Evolutionary conservation across 2,113 vertebrate species (phyloP), one percentile per base, ranked within the genome.

Genomic region (Nibea albiflora): DNA sequence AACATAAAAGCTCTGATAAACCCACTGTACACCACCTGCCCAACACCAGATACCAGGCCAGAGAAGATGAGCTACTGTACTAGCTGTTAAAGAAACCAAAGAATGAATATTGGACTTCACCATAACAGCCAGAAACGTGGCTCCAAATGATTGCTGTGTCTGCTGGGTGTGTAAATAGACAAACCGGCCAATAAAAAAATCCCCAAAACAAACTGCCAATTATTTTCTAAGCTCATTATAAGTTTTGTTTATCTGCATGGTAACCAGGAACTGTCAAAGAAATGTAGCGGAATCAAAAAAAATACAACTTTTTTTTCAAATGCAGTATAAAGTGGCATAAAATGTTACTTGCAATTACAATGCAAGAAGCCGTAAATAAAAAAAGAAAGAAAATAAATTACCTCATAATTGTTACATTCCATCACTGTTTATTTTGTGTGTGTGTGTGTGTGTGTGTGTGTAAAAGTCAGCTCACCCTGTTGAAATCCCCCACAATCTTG

Each of bases 381-480:
- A 35, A 28, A 28, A 35, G 0, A n/a, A 62, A 31, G 8, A 49
- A 22, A 35, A 15, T 8, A 53, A 52, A 47, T 3, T 19, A 16
- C 24, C 10, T 44, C 19, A 31, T 58, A 76, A 60, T 31, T 70
- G 44, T 66, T 14, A 31, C 22, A 56, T 19, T 56, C 2, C 9
- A 20, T 82, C 22, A 46, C 10, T 46, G 12, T 46, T 14, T 11
- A 14, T 35, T 6, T 35, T 35, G 5, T 24, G 26, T 62, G 5
- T 52, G 60, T 26, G 8, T 66, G n/a, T 68, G 28, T 65, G n/a
- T 68, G 28, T 50, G 20, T 61, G 54, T 66, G 15, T 64, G 28
- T 31, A 11, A 24, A 24, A n/a, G 42, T 9, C 16, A 26, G 19
- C 42, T 9, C 49, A 28, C 16, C 15, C 12, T 14, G 15, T 39